Conservation (phyloP, 2,797 vertebrate species). For the Sebastes nivosus region DNA sequence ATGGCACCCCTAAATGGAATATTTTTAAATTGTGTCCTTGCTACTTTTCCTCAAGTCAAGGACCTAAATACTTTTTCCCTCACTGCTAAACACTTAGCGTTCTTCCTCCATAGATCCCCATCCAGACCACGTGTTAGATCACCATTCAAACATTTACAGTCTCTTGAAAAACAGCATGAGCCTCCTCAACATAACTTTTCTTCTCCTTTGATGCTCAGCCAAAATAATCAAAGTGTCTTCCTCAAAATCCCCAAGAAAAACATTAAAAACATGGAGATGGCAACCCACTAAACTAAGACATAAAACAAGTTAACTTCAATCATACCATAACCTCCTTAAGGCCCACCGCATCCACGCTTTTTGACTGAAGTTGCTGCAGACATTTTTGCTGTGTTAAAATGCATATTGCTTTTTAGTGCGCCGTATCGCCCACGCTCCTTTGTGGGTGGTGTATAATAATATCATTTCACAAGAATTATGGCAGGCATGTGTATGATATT, state of each 20-base stretch:
- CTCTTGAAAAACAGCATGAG: not conserved
- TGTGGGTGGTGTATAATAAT: not conserved
- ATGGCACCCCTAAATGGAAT: too few species aligned
- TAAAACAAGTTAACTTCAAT: not conserved
- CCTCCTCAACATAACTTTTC: not conserved
- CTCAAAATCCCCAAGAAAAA: not conserved
- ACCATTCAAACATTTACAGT: not conserved
- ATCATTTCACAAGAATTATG: not conserved
- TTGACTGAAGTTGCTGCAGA: not conserved
- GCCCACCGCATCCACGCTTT: not conserved
- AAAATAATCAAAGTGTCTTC: not conserved
- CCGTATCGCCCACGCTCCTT: not conserved
- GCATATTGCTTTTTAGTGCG: not conserved
- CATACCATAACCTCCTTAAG: not conserved
- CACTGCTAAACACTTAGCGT: too few species aligned
- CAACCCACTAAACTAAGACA: not conserved
- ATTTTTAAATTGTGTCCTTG: not conserved
- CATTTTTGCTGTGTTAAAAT: not conserved
- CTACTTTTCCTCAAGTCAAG: not conserved
- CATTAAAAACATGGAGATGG: not conserved
- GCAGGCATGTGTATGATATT: slow-evolving; percentile 2
- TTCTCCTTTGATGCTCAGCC: not conserved
- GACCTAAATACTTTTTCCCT: not conserved
- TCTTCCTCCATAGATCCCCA: not conserved
- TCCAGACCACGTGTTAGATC: not conserved